A percentile compares a stretch with the other conserved stretches of the same genome.
Conservation (phyloP, 2,797 vertebrate species). For the Chrysolophus pictus region DNA sequence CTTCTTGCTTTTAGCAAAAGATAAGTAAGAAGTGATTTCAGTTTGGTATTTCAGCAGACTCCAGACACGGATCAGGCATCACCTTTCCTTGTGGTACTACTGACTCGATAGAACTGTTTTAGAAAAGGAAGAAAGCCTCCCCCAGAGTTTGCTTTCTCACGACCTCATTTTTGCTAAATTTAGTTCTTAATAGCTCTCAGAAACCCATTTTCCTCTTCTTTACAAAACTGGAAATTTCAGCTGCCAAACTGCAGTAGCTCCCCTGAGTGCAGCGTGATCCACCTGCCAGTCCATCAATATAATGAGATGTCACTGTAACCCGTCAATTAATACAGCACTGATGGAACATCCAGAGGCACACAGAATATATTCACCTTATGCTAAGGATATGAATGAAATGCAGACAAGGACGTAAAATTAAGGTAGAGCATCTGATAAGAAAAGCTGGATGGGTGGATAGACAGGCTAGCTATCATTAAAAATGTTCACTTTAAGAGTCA, state of each 20-base stretch:
- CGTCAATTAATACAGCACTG: background rate
- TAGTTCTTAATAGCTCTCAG: background rate
- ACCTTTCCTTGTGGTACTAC: background rate
- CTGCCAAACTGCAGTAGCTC: background rate
- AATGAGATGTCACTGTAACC: constrained; percentile 1
- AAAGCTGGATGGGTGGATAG: background rate
- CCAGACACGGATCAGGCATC: background rate
- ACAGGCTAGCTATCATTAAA: background rate
- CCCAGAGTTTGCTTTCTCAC: background rate
- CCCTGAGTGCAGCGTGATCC: background rate
- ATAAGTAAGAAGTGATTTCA: background rate
- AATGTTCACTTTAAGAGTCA: background rate
- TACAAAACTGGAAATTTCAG: background rate
- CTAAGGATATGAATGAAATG: background rate
- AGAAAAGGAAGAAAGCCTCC: background rate
- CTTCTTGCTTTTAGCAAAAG: background rate
- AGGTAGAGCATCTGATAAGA: background rate
- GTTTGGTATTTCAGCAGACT: background rate
- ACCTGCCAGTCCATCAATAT: background rate
- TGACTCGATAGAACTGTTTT: background rate
- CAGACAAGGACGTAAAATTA: background rate
- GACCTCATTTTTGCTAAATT: background rate
- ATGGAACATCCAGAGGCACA: background rate
- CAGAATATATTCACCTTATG: background rate
- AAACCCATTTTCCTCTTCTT: background rate